Conservation (phyloP, 1,140 invertebrate species). For the Drosophila ananassae region DNA sequence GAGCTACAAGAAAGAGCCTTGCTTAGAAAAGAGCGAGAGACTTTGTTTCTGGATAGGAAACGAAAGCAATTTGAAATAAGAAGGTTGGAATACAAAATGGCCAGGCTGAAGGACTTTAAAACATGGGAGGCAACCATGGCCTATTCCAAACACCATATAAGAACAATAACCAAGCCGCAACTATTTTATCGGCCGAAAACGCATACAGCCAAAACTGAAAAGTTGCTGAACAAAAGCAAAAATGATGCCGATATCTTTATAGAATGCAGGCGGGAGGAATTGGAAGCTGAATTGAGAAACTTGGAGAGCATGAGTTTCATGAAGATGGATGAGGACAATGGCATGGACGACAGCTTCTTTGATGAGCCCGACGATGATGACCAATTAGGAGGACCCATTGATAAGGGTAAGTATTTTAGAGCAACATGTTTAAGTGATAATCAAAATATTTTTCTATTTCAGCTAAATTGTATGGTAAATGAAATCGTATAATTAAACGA, state of each 20-base stretch:
- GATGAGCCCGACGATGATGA: conserved; percentile 40
- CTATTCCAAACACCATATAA: conserved; percentile 92
- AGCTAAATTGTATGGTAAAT: conserved; percentile 33
- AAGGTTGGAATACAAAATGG: conserved; percentile 95
- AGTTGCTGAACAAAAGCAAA: conserved; percentile 54
- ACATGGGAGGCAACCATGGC: conserved; percentile 93
- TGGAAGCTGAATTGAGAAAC: conserved; percentile 57
- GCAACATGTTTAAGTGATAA: too few species aligned
- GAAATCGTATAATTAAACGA: conserved; percentile 13
- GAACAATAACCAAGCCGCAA: conserved; percentile 93
- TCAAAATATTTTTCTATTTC: too few species aligned
- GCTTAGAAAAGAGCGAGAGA: conserved; percentile 92
- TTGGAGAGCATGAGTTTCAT: conserved; percentile 50
- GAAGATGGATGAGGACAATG: conserved; percentile 51
- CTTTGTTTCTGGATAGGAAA: conserved; percentile 93
- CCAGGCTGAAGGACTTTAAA: conserved; percentile 93
- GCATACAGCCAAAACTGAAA: conserved; percentile 48
- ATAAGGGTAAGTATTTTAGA: conserved; percentile 34
- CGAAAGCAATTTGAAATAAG: conserved; percentile 95
- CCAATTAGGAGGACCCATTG: conserved; percentile 12
- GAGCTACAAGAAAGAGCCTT: conserved; percentile 94
- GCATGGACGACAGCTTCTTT: conserved; percentile 43
- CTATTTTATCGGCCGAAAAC: conserved; percentile 93
- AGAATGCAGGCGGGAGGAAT: conserved; percentile 45
- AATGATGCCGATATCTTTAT: conserved; percentile 50